Evolutionary conservation across 2,113 vertebrate genomes (phyloP).

Genomic region (Ciconia maguari): DNA sequence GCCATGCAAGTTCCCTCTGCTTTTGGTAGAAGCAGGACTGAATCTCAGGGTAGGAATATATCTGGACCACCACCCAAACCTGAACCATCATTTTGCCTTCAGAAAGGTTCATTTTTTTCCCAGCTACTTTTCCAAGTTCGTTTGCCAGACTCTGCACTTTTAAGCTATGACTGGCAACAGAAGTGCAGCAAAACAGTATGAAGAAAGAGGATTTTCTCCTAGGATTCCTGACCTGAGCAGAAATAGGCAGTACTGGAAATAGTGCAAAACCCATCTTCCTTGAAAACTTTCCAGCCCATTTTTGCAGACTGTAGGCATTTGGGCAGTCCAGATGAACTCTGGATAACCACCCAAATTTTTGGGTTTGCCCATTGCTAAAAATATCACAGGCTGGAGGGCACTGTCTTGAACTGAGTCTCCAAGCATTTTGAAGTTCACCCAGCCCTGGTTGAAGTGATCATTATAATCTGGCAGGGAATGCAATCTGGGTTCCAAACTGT

Average conservation of each 20-base stretch:
- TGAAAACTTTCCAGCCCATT: slow-evolving; percentile 40
- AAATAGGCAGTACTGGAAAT: slow-evolving; percentile 48
- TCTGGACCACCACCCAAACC: neutral
- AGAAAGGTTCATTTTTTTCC: neutral
- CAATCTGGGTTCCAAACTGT: slow-evolving; percentile 30
- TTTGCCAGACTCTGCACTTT: neutral
- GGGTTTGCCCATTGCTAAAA: slow-evolving; percentile 33
- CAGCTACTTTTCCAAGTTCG: neutral
- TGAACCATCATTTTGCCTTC: neutral
- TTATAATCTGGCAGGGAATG: slow-evolving; percentile 50
- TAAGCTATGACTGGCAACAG: neutral
- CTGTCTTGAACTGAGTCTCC: slow-evolving; percentile 23
- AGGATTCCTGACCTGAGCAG: slow-evolving; percentile 15
- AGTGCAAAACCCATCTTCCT: slow-evolving; percentile 24
- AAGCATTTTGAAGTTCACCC: slow-evolving; percentile 44
- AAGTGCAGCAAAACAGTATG: neutral
- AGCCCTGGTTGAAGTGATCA: slow-evolving; percentile 40
- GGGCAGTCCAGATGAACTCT: slow-evolving; percentile 50
- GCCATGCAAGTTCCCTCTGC: neutral
- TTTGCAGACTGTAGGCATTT: slow-evolving; percentile 51
- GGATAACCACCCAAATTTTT: slow-evolving; percentile 54
- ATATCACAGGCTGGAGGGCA: slow-evolving; percentile 41
- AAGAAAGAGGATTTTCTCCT: slow-evolving; percentile 45
- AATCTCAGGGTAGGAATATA: neutral
- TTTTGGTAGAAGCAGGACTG: neutral